Conservation (phyloP, 2,888 invertebrate species). For the Steromphala cineraria region DNA sequence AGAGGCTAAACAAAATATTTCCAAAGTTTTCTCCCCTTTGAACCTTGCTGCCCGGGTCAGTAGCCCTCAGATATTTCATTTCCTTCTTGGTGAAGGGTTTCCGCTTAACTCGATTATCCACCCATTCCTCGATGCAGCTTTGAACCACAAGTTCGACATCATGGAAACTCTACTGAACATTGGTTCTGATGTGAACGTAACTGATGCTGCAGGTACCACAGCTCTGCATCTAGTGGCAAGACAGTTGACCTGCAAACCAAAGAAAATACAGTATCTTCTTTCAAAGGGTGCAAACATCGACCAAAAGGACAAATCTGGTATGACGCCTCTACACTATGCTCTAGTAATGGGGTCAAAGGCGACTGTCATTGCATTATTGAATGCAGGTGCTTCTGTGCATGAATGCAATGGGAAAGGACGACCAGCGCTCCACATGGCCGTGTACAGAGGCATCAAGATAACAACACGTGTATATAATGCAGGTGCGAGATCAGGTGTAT, state of each 20-base stretch:
- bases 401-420: neutral
- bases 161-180: neutral
- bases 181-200: neutral
- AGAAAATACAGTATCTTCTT: neutral
- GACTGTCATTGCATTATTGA: neutral
- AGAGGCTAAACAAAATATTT: neutral
- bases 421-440: neutral
- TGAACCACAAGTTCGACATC: neutral
- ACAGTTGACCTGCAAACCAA: neutral
- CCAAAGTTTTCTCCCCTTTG: neutral
- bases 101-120: neutral
- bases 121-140: neutral
- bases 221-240: neutral
- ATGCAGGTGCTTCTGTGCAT: neutral
- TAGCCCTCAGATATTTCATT: neutral
- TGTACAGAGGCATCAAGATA: neutral
- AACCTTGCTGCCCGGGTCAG: neutral
- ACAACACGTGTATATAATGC: neutral
- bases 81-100: slow-evolving; percentile 13
- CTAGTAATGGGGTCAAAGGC: neutral
- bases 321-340: slow-evolving; percentile 1
- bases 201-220: neutral
- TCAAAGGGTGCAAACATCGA: neutral
- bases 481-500: neutral
- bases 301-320: neutral